Percentiles rank a stretch among this genome's conserved stretches.
phyloP scores from a whole-genome alignment of 2,888 invertebrate species.

The Darwinula stevensoni region DNA sequence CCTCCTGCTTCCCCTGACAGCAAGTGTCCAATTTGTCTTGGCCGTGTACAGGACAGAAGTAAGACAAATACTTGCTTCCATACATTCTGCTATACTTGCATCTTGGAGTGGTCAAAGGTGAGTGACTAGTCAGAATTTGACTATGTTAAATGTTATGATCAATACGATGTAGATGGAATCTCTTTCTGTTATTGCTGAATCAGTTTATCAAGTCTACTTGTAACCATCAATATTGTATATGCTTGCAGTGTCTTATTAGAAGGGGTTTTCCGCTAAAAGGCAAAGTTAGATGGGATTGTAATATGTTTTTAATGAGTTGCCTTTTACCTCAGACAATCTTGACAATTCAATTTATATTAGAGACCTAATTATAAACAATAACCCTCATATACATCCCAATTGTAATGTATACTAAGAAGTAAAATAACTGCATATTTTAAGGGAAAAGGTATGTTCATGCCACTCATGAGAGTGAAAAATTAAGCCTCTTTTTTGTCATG shows the following conservation, averaged over 20 bases:
- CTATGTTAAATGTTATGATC: background rate
- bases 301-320: background rate
- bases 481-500: too few relatives aligned
- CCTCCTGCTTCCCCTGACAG: slow-evolving; percentile 33
- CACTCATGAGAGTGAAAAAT: too few relatives aligned
- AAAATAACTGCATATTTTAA: too few relatives aligned
- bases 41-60: slow-evolving; percentile 53
- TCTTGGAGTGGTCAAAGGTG: slow-evolving; percentile 67
- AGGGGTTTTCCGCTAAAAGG: background rate
- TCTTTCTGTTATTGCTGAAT: too few relatives aligned
- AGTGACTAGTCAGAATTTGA: slow-evolving; percentile 4
- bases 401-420: too few relatives aligned
- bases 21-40: slow-evolving; percentile 75
- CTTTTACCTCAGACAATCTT: too few relatives aligned
- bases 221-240: too few relatives aligned
- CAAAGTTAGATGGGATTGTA: background rate
- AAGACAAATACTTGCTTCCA: slow-evolving; percentile 77
- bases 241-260: background rate
- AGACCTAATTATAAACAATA: too few relatives aligned
- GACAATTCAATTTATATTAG: too few relatives aligned
- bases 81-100: slow-evolving; percentile 73
- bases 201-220: too few relatives aligned
- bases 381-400: too few relatives aligned
- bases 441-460: too few relatives aligned
- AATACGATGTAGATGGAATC: background rate